Base-by-base conservation (phyloP, 2,113 vertebrate species). In the Manacus vitellinus region DNA sequence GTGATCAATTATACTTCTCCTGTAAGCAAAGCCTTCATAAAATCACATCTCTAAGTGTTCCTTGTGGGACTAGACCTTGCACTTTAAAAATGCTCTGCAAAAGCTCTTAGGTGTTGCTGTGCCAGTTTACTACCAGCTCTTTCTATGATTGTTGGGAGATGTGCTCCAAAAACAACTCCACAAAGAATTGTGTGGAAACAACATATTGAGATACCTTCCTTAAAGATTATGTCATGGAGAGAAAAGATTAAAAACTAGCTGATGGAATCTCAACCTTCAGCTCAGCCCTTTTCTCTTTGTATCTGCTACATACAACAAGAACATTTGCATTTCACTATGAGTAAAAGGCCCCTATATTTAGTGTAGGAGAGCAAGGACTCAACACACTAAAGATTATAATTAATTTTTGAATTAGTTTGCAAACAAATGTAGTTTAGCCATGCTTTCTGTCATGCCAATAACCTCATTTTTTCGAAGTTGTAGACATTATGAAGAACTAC, bases 1-100 rank as follows among this genome's bases (percentile, higher is more conserved):
- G 98, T 98, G 52, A 97, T 99, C 94, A 98, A 96, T n/a, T 98
- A 98, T 2, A 96, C 98, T 20, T 98, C 98, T 25, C 59, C 27
- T 37, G 98, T 99, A 94, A 99, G 99, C 9, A 63, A 54, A 80
- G 35, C 12, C 22, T 74, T 78, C 35, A 44, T n/a, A 35, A 84
- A 71, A 71, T 31, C 44, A 8, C 14, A 47, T 25, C 24, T 79
- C 28, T 37, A 55, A 10, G 15, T 51, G 61, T 7, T 82, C 5
- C 39, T 51, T 28, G 5, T 41, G 39, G 22, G 18, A 27, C 61
- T 51, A 56, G 55, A 15, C 61, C n/a, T 55, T 58, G 35, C 6
- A 30, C 19, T 78, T 55, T 43, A 44, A 58, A 89, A 71, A 22
- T 35, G 25, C 14, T 56, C 59, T 31, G 41, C 37, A 47, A n/a